Evolutionary conservation across 2,113 vertebrate species (phyloP).

Genomic region (human (Homo sapiens)): DNA sequence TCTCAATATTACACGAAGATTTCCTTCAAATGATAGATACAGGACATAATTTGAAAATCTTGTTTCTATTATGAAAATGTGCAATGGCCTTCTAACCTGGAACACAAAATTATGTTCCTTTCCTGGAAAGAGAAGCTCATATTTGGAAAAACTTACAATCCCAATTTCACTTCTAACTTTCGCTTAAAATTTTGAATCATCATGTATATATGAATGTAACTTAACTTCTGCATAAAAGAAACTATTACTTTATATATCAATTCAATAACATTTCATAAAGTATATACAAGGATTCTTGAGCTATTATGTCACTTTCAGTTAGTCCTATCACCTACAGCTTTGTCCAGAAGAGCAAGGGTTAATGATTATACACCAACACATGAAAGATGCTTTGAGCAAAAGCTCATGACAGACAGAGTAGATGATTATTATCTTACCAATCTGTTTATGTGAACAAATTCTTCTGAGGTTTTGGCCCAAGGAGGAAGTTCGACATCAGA

Average conservation of each 20-base stretch:
- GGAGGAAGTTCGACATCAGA: slow-evolving; percentile 98
- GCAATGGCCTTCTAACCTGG: neutral
- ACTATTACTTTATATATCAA: neutral
- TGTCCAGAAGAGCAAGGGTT: neutral
- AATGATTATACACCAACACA: slow-evolving; percentile 54
- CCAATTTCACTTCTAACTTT: neutral
- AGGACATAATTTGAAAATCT: neutral
- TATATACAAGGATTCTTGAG: neutral
- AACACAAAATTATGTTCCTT: neutral
- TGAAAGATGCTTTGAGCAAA: slow-evolving; percentile 51
- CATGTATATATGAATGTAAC: neutral
- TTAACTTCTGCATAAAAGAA: slow-evolving; percentile 9
- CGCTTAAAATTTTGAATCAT: neutral
- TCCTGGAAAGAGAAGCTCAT: neutral
- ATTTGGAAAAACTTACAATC: neutral
- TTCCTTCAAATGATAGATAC: neutral
- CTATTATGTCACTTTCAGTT: neutral
- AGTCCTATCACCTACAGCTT: neutral
- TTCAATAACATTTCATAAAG: slow-evolving; percentile 37
- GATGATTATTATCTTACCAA: slow-evolving; percentile 88
- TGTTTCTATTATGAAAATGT: slow-evolving; percentile 29
- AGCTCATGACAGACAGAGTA: slow-evolving; percentile 61
- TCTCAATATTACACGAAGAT: slow-evolving; percentile 5
- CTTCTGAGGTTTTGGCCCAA: slow-evolving; percentile 98
- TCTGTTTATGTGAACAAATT: slow-evolving; percentile 97